Conservation (phyloP, 2,797 vertebrate genomes). For the Moxostoma hubbsi region DNA sequence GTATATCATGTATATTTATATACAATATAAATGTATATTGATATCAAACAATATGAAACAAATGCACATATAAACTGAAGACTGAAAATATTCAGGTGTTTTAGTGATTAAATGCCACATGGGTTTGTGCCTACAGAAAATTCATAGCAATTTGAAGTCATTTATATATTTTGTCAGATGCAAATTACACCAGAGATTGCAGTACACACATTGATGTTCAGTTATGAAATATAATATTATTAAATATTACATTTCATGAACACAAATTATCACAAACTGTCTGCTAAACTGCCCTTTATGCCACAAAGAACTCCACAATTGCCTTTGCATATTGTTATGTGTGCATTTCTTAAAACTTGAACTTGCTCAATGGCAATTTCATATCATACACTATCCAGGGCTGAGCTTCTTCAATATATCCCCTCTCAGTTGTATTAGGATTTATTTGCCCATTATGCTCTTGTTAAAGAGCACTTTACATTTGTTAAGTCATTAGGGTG, state of each 20-base stretch:
- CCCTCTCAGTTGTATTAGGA: slow-evolving; percentile 1
- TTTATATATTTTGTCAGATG: not conserved
- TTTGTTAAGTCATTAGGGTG: slow-evolving; percentile 1
- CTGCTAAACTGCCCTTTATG: not conserved
- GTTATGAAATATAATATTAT: not conserved
- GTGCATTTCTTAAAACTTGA: not conserved
- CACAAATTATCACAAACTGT: not conserved
- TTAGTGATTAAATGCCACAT: not conserved
- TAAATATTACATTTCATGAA: not conserved
- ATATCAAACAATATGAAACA: too few relatives aligned
- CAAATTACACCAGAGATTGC: not conserved
- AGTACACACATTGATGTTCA: not conserved
- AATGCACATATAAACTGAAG: too few relatives aligned
- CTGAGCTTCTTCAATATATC: not conserved
- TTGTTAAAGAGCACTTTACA: slow-evolving; percentile 26
- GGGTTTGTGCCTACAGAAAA: slow-evolving; percentile 1
- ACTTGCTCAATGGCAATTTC: not conserved
- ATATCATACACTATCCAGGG: not conserved
- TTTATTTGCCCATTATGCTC: slow-evolving; percentile 22
- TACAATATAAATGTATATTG: too few relatives aligned
- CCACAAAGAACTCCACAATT: not conserved
- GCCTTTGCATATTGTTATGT: not conserved
- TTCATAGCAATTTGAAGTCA: not conserved
- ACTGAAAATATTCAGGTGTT: too few relatives aligned
- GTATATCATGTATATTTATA: too few relatives aligned